A percentile compares a stretch with the other conserved stretches of the same genome.
phyloP scores from a whole-genome alignment of 1,140 invertebrate species.

The Heterodera schachtii region DNA sequence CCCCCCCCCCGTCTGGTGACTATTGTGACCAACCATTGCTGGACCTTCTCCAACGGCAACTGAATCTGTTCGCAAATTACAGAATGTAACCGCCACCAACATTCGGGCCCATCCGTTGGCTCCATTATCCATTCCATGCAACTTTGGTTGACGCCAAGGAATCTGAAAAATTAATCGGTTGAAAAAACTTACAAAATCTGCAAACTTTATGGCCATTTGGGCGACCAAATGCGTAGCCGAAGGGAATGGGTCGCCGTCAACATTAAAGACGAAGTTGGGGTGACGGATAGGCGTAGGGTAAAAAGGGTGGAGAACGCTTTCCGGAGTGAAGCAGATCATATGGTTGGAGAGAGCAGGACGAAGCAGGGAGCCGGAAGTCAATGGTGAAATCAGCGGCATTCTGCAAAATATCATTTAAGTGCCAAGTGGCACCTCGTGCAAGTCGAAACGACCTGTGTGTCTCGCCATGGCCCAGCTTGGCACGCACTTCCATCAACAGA shows the following conservation, averaged over 20 bases:
- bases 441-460: conserved; percentile 20
- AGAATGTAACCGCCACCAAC: conserved; percentile 55
- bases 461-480: conserved; percentile 48
- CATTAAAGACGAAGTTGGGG: background rate
- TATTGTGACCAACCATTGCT: conserved; percentile 41
- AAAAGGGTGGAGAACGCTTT: conserved; percentile 62
- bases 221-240: conserved; percentile 59
- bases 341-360: conserved; percentile 50
- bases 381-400: conserved; percentile 58
- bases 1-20: background rate
- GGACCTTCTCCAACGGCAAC: conserved; percentile 52
- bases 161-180: conserved; percentile 29
- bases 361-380: conserved; percentile 37
- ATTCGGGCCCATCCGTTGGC: conserved; percentile 44
- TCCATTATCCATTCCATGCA: conserved; percentile 50
- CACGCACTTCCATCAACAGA: conserved; percentile 62
- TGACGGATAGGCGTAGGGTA: conserved; percentile 58
- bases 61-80: conserved; percentile 42
- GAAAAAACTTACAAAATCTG: conserved; percentile 12
- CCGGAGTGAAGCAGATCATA: conserved; percentile 64
- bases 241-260: conserved; percentile 33
- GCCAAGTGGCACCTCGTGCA: no score
- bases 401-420: conserved; percentile 22
- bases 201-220: conserved; percentile 55
- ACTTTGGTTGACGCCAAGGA: conserved; percentile 33